phyloP scores from a whole-genome alignment of 2,113 vertebrate genomes.

The Delphinus delphis region DNA sequence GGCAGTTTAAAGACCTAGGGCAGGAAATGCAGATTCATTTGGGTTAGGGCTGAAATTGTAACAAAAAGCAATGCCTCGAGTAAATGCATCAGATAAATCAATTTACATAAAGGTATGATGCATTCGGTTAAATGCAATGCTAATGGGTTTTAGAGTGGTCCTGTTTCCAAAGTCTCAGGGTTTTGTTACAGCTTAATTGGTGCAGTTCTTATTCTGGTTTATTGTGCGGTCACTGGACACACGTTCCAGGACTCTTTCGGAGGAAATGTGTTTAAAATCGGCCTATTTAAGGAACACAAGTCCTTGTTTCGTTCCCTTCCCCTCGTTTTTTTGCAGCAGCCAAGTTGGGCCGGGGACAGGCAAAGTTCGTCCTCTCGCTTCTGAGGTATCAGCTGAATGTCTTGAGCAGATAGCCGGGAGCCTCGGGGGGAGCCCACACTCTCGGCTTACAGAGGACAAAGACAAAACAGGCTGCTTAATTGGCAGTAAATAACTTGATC shows the following conservation, averaged over 20 bases:
- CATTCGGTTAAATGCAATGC: conserved; percentile 90
- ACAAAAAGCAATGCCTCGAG: conserved; percentile 91
- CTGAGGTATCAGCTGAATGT: conserved; percentile 79
- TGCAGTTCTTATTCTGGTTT: conserved; percentile 88
- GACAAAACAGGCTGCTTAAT: conserved; percentile 87
- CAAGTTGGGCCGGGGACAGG: conserved; percentile 81
- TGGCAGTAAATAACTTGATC: conserved; percentile 90
- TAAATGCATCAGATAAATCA: conserved; percentile 92
- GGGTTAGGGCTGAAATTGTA: conserved; percentile 88
- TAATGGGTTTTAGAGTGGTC: conserved; percentile 93
- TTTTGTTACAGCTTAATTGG: conserved; percentile 93
- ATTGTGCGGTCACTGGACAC: conserved; percentile 89
- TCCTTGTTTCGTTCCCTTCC: conserved; percentile 69
- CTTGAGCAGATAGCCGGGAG: conserved; percentile 81
- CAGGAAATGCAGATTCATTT: conserved; percentile 91
- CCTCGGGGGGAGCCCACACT: conserved; percentile 79
- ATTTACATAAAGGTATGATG: conserved; percentile 93
- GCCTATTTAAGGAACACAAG: conserved; percentile 80
- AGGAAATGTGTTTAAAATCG: conserved; percentile 83
- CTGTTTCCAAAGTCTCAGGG: conserved; percentile 89
- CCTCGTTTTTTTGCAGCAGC: conserved; percentile 54
- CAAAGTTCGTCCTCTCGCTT: conserved; percentile 80
- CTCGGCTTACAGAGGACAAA: conserved; percentile 85
- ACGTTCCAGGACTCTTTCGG: conserved; percentile 86
- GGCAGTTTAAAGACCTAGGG: conserved; percentile 82